Conservation (phyloP, 2,113 vertebrate species). For the Procavia capensis region DNA sequence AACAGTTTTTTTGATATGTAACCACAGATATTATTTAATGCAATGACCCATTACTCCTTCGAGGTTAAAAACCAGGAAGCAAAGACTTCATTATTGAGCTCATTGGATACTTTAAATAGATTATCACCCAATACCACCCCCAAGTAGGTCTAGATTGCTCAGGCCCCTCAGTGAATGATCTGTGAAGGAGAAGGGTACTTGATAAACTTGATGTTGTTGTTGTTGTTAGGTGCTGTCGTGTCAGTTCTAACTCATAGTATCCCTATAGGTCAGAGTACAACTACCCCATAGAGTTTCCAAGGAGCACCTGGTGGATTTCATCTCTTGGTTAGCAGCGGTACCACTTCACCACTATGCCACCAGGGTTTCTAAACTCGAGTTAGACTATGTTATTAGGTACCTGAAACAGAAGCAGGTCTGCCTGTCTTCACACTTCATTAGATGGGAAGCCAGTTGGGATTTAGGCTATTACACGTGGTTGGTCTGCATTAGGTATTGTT, state of each 20-base stretch:
- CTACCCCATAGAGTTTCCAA: too few species aligned
- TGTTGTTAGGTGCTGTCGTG: too few species aligned
- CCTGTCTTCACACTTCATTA: neutral
- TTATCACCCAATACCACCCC: neutral
- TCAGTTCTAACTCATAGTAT: too few species aligned
- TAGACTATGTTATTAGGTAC: neutral
- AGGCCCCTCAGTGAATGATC: neutral
- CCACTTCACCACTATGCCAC: too few species aligned
- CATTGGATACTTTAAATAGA: neutral
- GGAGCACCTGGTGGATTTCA: too few species aligned
- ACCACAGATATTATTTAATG: neutral
- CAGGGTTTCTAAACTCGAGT: too few species aligned
- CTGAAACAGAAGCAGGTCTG: neutral
- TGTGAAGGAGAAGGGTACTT: neutral
- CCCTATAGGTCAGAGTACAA: too few species aligned
- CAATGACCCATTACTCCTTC: neutral
- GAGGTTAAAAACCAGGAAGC: neutral
- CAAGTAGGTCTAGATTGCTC: neutral
- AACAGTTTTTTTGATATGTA: neutral
- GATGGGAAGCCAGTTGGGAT: neutral
- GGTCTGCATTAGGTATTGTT: neutral
- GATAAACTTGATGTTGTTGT: neutral
- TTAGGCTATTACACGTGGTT: neutral
- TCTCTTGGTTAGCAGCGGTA: too few species aligned
- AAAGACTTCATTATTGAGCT: neutral